Conservation (phyloP, 2,888 invertebrate genomes). For the Tanypteryx hageni region DNA sequence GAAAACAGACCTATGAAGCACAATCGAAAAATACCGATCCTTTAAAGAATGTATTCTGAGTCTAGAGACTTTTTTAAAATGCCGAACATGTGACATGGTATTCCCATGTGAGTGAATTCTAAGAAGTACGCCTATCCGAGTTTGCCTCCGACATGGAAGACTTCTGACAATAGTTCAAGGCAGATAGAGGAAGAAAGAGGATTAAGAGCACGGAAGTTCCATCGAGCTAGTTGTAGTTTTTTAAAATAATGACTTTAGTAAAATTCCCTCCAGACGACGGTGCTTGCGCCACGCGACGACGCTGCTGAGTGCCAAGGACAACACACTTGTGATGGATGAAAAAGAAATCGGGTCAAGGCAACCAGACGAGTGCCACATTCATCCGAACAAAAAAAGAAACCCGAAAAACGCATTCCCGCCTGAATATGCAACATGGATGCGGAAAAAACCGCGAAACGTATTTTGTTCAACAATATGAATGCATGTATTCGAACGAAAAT, state of each 20-base stretch:
- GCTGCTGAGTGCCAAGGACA: background rate
- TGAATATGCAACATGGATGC: background rate
- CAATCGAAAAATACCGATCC: too few relatives aligned
- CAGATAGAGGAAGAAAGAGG: background rate
- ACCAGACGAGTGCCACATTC: background rate
- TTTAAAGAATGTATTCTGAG: too few relatives aligned
- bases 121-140: too few relatives aligned
- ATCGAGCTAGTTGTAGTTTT: background rate
- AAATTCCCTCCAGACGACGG: background rate
- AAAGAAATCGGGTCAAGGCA: background rate
- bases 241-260: background rate
- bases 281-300: background rate
- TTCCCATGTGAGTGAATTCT: too few relatives aligned
- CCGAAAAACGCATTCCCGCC: background rate
- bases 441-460: background rate
- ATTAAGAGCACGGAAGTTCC: background rate
- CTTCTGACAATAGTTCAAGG: too few relatives aligned
- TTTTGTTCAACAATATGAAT: background rate
- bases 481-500: background rate
- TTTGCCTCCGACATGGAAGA: too few relatives aligned
- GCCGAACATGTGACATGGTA: too few relatives aligned
- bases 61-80: too few relatives aligned
- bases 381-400: background rate
- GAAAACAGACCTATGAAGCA: too few relatives aligned
- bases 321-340: background rate